These are phyloP conservation scores for Saccopteryx leptura DNA, from an alignment of 2,113 vertebrate species.

Conservation along the genomic window DNA sequence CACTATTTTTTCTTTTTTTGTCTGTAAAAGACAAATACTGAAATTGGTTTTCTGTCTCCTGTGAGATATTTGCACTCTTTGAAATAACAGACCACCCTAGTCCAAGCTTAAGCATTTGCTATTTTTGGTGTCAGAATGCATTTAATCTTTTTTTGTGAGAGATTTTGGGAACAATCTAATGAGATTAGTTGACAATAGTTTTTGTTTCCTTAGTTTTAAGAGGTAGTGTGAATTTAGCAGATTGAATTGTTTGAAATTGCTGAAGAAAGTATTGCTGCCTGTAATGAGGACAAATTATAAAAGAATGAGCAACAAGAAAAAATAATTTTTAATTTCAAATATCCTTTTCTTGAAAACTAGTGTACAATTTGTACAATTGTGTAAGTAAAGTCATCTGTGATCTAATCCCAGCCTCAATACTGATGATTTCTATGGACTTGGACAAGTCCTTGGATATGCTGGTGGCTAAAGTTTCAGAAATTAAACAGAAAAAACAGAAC, in stretches of 20 bases:
- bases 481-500: not conserved
- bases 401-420: not conserved
- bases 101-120: not conserved
- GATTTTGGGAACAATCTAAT: not conserved
- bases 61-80: not conserved
- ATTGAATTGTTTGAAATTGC: slow-evolving; percentile 33
- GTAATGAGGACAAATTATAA: slow-evolving; percentile 18
- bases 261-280: not conserved
- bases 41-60: slow-evolving; percentile 43
- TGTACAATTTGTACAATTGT: not conserved
- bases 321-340: slow-evolving; percentile 8
- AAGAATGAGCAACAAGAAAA: not conserved
- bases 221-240: not conserved
- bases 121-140: not conserved
- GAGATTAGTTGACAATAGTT: slow-evolving; percentile 2
- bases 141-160: slow-evolving; percentile 28
- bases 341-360: not conserved
- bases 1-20: not conserved
- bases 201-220: slow-evolving; percentile 51
- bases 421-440: not conserved
- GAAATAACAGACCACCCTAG: not conserved
- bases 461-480: not conserved
- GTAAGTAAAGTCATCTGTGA: not conserved
- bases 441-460: not conserved
- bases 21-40: slow-evolving; percentile 40